Evolutionary conservation across 2,797 vertebrate genomes (phyloP), one percentile per base, ranked within the genome.

Genomic region (Paedocypris micromegethes): DNA sequence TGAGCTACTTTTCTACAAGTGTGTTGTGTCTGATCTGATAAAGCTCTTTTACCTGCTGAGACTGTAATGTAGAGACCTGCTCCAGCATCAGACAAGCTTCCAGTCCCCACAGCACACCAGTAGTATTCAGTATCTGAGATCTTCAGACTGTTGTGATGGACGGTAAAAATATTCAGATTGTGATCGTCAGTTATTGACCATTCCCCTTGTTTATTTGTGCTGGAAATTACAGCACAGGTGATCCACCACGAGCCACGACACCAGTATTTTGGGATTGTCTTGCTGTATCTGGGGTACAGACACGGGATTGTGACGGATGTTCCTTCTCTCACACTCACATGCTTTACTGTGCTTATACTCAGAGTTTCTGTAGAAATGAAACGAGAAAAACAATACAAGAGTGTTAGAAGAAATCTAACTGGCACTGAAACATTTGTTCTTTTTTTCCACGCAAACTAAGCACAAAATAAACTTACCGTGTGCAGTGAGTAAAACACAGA

Each of bases 221-320:
- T 42, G 7, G 59, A 68, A 9, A 5, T 64, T 3, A 67, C 44
- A 1, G 2, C 3, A 39, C 79, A 78, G 8, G 1, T 4, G 0
- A 0, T 0, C 74, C 74, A 80, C 2, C 0, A 0, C 3, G 0
- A 0, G 2, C 76, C 78, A 6, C 5, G 4, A 62, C 74, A 80
- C 79, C 72, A 77, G 56, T 56, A 68, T 62, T 78, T 78, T 3
- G 0, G 37, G 8, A 76, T 54, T 39, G 8, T 3, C 71, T 74
- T 66, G 59, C 76, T 74, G 39, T 57, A 3, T 38, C 23, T 4
- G 5, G 72, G 65, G 70, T 79, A 77, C n/a, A 64, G 6, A 69
- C 75, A 75, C 0, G 65, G 75, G 45, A 77, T 58, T 43, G 47
- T 73, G 23, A 80, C 38, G 43, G 52, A 64, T 70, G 7, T 46